Percentiles rank a stretch among this genome's conserved stretches.
phyloP scores from a whole-genome alignment of 2,888 invertebrate genomes.

The Brachyopa scutellaris region DNA sequence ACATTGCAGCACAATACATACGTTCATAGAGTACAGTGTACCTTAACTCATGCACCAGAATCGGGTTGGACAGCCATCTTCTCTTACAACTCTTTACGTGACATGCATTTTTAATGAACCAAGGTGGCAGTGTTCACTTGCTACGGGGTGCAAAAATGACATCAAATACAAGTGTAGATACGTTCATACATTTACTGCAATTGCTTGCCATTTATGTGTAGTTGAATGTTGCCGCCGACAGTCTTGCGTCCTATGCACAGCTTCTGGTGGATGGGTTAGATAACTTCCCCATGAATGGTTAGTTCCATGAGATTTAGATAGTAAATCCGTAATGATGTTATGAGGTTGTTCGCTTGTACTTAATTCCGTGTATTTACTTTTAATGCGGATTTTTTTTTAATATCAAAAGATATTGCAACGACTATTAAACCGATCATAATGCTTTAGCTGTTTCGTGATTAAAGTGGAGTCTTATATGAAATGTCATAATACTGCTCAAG shows the following conservation, averaged over 20 bases:
- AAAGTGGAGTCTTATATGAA: too few species aligned
- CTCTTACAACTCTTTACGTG: slow-evolving; percentile 64
- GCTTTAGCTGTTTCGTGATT: background rate
- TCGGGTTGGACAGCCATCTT: slow-evolving; percentile 65
- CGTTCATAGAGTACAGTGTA: too few species aligned
- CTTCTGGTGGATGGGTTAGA: slow-evolving; percentile 21
- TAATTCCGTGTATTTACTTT: slow-evolving; percentile 10
- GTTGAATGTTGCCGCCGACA: slow-evolving; percentile 6
- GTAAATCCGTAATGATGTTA: slow-evolving; percentile 14
- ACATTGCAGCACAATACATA: slow-evolving; percentile 1
- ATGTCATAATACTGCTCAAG: too few species aligned
- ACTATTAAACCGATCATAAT: background rate
- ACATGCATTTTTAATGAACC: slow-evolving; percentile 65
- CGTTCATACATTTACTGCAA: slow-evolving; percentile 35
- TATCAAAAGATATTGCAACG: background rate
- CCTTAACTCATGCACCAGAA: slow-evolving; percentile 62
- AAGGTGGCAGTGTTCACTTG: slow-evolving; percentile 55
- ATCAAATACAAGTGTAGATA: slow-evolving; percentile 33
- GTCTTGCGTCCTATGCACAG: background rate
- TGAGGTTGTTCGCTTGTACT: slow-evolving; percentile 14
- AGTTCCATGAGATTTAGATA: slow-evolving; percentile 2
- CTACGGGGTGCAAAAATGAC: slow-evolving; percentile 58
- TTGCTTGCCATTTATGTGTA: slow-evolving; percentile 29
- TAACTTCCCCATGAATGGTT: slow-evolving; percentile 6
- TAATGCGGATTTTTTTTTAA: background rate